Conservation (phyloP, 1,140 invertebrate species). For the Drosophila gunungcola region DNA sequence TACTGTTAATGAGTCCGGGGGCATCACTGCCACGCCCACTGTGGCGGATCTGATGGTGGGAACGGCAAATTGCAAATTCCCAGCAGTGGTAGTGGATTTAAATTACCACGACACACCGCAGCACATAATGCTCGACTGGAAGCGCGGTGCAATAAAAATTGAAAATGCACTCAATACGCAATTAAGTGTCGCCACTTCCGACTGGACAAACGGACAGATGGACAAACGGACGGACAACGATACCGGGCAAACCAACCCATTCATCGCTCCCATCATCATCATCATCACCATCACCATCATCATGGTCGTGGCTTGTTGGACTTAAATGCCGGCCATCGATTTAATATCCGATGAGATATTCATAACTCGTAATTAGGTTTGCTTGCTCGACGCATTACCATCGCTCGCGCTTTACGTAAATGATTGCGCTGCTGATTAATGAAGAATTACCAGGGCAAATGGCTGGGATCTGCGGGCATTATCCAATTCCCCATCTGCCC, state of each 20-base stretch:
- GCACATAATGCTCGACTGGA: constrained; percentile 11
- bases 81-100: constrained; percentile 21
- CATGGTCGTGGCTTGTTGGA: constrained; percentile 21
- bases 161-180: constrained; percentile 60
- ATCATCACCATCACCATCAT: constrained; percentile 16
- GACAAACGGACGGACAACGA: constrained; percentile 24
- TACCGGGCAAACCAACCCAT: constrained; percentile 16
- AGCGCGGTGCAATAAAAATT: constrained; percentile 45
- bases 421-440: constrained; percentile 55
- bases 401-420: constrained; percentile 29
- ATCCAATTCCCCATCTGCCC: constrained; percentile 13
- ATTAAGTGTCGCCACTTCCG: constrained; percentile 63
- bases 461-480: constrained; percentile 19
- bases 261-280: constrained; percentile 14
- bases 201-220: constrained; percentile 29
- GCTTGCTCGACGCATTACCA: constrained; percentile 14
- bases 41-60: neutral
- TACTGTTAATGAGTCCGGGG: constrained; percentile 34
- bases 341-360: constrained; percentile 74
- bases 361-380: constrained; percentile 74
- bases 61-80: neutral
- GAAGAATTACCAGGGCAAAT: constrained; percentile 63
- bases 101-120: constrained; percentile 33
- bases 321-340: constrained; percentile 47
- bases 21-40: constrained; percentile 6